phyloP scores from a whole-genome alignment of 2,113 vertebrate species.

The Lampris incognitus region DNA sequence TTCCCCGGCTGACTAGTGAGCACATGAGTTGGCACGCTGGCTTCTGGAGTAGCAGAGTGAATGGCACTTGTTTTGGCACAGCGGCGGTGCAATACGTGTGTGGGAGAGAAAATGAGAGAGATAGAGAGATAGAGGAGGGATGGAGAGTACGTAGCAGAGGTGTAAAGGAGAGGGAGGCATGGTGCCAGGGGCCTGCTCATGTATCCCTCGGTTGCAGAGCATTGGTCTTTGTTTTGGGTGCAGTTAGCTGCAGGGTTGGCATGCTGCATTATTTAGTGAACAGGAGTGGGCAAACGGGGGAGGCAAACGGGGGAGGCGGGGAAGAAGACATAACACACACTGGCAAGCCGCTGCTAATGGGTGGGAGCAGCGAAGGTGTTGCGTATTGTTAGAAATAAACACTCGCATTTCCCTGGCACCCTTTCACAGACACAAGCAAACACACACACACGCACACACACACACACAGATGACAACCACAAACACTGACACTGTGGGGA shows the following conservation, averaged over 20 bases:
- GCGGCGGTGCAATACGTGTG: neutral
- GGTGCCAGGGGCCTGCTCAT: slow-evolving; percentile 47
- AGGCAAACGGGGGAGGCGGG: slow-evolving; percentile 26
- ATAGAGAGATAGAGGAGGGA: slow-evolving; percentile 12
- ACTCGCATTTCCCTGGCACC: neutral
- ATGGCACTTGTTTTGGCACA: neutral
- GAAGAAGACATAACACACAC: slow-evolving; percentile 4
- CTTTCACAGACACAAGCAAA: neutral
- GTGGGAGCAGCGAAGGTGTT: neutral
- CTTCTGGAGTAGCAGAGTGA: slow-evolving; percentile 21
- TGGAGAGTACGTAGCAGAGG: neutral
- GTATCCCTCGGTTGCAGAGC: slow-evolving; percentile 45
- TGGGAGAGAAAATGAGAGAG: slow-evolving; percentile 19
- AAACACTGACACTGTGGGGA: too few relatives aligned
- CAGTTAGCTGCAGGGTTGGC: slow-evolving; percentile 49
- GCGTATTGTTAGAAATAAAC: neutral
- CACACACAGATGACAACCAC: neutral
- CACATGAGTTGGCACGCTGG: slow-evolving; percentile 15
- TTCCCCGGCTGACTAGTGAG: neutral
- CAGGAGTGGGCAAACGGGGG: slow-evolving; percentile 49
- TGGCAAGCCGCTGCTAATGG: neutral
- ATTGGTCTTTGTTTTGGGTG: slow-evolving; percentile 68
- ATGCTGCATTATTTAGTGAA: slow-evolving; percentile 74
- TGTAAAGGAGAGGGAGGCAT: slow-evolving; percentile 17
- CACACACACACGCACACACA: neutral